These are phyloP conservation scores for Andrena flavipes DNA, from an alignment of 2,888 invertebrate genomes.

Conservation along the genomic window DNA sequence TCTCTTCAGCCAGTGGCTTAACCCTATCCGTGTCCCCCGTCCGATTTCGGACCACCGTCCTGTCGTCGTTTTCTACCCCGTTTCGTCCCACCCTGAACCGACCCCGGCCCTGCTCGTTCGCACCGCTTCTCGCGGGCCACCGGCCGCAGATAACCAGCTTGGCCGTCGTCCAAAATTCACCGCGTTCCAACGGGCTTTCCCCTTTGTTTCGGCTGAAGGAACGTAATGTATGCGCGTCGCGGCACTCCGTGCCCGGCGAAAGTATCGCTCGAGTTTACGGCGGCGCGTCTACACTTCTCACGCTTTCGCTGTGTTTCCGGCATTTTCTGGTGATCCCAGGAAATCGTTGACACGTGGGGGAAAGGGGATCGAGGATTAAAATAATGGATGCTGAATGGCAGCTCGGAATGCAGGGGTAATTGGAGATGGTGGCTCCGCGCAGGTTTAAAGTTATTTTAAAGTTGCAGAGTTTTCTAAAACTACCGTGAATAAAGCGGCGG, in stretches of 20 bases:
- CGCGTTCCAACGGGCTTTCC: constrained; percentile 68
- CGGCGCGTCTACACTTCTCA: not conserved
- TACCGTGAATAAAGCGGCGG: too few species aligned
- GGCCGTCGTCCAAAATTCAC: constrained; percentile 75
- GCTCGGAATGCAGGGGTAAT: too few species aligned
- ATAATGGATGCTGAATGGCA: too few species aligned
- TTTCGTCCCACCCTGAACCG: constrained; percentile 20
- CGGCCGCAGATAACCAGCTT: constrained; percentile 72
- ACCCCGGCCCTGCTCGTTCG: constrained; percentile 35
- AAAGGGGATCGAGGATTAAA: too few species aligned
- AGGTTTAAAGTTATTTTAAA: too few species aligned
- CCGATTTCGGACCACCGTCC: constrained; percentile 20
- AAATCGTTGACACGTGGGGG: too few species aligned
- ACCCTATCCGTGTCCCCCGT: constrained; percentile 56
- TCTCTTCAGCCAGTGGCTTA: constrained; percentile 62
- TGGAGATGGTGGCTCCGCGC: too few species aligned
- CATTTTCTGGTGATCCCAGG: not conserved
- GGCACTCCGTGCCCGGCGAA: constrained; percentile 3
- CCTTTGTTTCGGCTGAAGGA: constrained; percentile 40
- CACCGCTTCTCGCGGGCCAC: constrained; percentile 54
- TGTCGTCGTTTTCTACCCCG: constrained; percentile 39
- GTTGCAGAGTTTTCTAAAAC: too few species aligned
- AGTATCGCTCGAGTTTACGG: not conserved
- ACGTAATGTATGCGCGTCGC: constrained; percentile 48
- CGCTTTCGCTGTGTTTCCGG: not conserved